Evolutionary conservation across 2,888 invertebrate genomes (phyloP).

Genomic region (Zygogramma bicolorata): DNA sequence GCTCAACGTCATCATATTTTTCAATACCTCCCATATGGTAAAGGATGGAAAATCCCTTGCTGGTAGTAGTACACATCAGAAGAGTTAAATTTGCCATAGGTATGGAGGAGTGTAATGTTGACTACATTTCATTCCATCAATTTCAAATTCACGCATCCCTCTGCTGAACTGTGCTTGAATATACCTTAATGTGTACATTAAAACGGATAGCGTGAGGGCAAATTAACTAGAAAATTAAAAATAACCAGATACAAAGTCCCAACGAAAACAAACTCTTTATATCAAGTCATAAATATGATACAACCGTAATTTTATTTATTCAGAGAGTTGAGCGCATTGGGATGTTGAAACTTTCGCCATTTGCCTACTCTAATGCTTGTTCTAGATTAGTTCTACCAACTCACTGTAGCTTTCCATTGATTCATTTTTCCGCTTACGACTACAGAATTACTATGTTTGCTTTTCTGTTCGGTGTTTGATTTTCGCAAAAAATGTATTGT

Average conservation of each 20-base stretch:
- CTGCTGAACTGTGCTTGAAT: too few relatives aligned
- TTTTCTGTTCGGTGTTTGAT: too few relatives aligned
- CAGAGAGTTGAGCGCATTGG: constrained; percentile 34
- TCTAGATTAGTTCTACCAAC: constrained; percentile 36
- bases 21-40: too few relatives aligned
- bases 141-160: too few relatives aligned
- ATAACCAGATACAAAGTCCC: constrained; percentile 13
- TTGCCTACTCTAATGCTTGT: constrained; percentile 39
- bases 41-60: too few relatives aligned
- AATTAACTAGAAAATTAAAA: constrained; percentile 11
- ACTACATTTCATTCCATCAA: too few relatives aligned
- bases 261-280: neutral
- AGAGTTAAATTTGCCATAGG: too few relatives aligned
- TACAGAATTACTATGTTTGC: neutral
- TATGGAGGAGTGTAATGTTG: too few relatives aligned
- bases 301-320: constrained; percentile 36
- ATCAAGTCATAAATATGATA: constrained; percentile 24
- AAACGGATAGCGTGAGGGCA: neutral
- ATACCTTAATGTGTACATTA: neutral
- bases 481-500: too few relatives aligned
- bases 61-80: too few relatives aligned
- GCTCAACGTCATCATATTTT: too few relatives aligned
- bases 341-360: constrained; percentile 35
- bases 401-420: neutral
- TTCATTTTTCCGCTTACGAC: neutral